phyloP scores from a whole-genome alignment of 2,888 invertebrate genomes.

The Tetrapedia diversipes region DNA sequence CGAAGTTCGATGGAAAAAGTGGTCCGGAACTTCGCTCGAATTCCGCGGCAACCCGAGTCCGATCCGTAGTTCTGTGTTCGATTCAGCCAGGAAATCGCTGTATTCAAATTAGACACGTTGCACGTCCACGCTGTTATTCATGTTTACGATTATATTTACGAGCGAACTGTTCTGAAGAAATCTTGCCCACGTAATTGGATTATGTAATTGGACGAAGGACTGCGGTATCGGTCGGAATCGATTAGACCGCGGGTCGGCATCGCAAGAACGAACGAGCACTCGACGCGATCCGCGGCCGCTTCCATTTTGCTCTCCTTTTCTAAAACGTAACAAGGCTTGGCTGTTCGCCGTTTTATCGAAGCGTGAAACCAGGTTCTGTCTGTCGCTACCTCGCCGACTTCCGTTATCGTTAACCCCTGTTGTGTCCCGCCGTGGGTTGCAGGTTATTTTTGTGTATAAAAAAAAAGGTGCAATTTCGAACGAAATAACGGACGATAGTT shows the following conservation, averaged over 20 bases:
- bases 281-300: neutral
- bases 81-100: too few relatives aligned
- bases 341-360: conserved; percentile 20
- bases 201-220: conserved; percentile 6
- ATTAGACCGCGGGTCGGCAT: neutral
- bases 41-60: too few relatives aligned
- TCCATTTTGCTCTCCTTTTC: conserved; percentile 10
- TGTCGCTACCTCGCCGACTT: neutral
- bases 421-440: too few relatives aligned
- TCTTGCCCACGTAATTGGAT: conserved; percentile 15
- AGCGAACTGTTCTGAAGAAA: neutral
- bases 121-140: neutral
- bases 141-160: neutral
- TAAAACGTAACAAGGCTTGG: conserved; percentile 2
- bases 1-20: neutral
- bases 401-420: neutral
- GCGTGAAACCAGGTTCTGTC: conserved; percentile 9
- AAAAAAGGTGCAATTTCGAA: too few relatives aligned
- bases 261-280: neutral
- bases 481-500: too few relatives aligned
- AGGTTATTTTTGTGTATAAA: too few relatives aligned
- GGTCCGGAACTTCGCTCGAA: too few relatives aligned
- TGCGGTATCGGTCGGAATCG: neutral
- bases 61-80: too few relatives aligned
- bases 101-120: neutral